A percentile compares a stretch with the other conserved stretches of the same genome.
These are phyloP conservation scores for Bursaphelenchus okinawaensis DNA, from an alignment of 2,888 invertebrate species.

Conservation along the genomic window DNA sequence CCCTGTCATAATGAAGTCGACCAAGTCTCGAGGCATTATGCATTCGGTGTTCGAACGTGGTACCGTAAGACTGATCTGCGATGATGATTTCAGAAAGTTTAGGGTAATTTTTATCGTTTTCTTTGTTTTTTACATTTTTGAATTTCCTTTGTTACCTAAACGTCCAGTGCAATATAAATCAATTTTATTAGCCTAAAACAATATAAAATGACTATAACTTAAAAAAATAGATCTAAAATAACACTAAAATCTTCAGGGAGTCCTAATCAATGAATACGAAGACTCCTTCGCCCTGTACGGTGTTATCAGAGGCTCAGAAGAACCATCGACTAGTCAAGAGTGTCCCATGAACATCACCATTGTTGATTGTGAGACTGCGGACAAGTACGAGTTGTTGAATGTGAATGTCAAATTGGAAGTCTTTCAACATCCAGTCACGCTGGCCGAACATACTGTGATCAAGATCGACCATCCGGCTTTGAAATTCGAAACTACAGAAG, in stretches of 20 bases:
- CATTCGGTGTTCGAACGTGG: slow-evolving; percentile 1
- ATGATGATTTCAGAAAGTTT: neutral
- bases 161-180: no score
- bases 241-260: slow-evolving; percentile 11
- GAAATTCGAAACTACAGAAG: slow-evolving; percentile 11
- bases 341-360: neutral
- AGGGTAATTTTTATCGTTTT: slow-evolving; percentile 1
- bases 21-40: slow-evolving; percentile 3
- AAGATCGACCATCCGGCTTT: slow-evolving; percentile 9
- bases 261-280: slow-evolving; percentile 1
- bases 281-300: slow-evolving; percentile 10
- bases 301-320: neutral
- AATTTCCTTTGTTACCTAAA: no score
- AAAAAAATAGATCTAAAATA: no score
- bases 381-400: neutral
- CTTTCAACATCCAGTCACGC: neutral
- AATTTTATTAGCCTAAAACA: no score
- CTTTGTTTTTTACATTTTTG: no score
- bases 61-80: slow-evolving; percentile 4
- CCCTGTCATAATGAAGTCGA: neutral
- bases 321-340: neutral
- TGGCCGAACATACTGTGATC: neutral
- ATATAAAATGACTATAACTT: no score
- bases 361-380: slow-evolving; percentile 9
- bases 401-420: slow-evolving; percentile 5